Evolutionary conservation across 2,888 invertebrate species (phyloP).

Genomic region (Drosophila nigritarsus): DNA sequence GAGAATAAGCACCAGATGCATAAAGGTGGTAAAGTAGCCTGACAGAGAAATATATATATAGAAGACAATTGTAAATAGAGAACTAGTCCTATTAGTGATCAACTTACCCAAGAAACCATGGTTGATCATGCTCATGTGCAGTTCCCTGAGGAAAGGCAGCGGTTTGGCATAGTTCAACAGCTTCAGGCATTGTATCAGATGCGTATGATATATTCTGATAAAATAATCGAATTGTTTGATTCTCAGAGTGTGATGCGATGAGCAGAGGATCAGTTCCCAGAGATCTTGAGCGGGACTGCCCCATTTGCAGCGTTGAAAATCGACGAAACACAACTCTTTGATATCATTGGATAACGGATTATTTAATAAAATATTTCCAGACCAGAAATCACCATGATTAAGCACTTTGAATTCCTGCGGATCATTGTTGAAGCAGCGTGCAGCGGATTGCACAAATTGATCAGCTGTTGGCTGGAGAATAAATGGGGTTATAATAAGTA

Average conservation of each 20-base stretch:
- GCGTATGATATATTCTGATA: conserved; percentile 80
- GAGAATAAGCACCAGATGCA: conserved; percentile 75
- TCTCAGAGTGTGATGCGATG: conserved; percentile 77
- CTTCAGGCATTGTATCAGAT: conserved; percentile 77
- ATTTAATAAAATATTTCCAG: conserved; percentile 82
- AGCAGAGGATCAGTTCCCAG: conserved; percentile 82
- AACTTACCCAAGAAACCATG: conserved; percentile 82
- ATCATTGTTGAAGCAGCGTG: conserved; percentile 72
- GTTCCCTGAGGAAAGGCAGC: conserved; percentile 77
- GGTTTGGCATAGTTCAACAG: conserved; percentile 75
- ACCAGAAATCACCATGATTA: conserved; percentile 84
- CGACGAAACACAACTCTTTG: conserved; percentile 82
- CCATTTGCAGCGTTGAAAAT: conserved; percentile 83
- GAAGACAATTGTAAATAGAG: neutral
- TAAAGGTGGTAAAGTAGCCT: conserved; percentile 80
- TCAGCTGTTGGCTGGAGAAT: conserved; percentile 75
- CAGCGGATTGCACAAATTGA: conserved; percentile 79
- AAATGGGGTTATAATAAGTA: neutral
- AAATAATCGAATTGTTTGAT: conserved; percentile 82
- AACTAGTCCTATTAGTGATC: neutral
- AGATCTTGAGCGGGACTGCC: conserved; percentile 83
- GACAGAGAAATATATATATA: neutral
- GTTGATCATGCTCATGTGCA: conserved; percentile 82
- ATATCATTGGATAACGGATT: conserved; percentile 72
- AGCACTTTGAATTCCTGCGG: conserved; percentile 80